Base-by-base conservation (phyloP, 2,888 invertebrate genomes). In the Lampropteryx suffumata region DNA sequence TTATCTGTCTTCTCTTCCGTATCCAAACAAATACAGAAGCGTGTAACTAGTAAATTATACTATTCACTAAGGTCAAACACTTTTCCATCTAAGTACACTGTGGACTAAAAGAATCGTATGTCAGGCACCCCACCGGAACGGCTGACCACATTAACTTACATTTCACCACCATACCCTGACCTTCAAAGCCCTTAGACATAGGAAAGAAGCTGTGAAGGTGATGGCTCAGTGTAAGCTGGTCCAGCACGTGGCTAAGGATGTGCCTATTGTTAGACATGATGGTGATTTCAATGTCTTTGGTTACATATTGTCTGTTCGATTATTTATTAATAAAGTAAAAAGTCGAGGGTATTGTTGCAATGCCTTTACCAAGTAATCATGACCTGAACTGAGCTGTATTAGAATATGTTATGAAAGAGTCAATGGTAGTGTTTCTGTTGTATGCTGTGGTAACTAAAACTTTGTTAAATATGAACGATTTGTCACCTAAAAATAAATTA, bases 81-180 rank as follows among this genome's bases (percentile, higher is more conserved):
- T 33, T 7, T 24, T 1, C 37, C 35, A 36, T 32, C 14, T 13
- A 13, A 24, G 14, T 26, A 35, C 33, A 17, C 28, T 43, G 32
- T 26, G 14, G 41, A n/a, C 36, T 68, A 67, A 71, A 74, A 72
- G 71, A 72, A 67, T 82, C 85, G 71, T 82, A 75, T 86, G 67
- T 83, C 85, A 75, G 62, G 65, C 60, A 73, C 70, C 72, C 73
- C 79, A 84, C 84, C 85, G 85, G 85, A 86, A 86, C 85, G 84
- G 61, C 36, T 69, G 76, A 77, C 76, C 75, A 69, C 74, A 76
- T 71, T 67, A 77, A 78, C 71, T 72, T 73, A 68, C 70, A 69
- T 83, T 81, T 80, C 82, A 64, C 83, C 76, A 73, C 5, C 47
- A 5, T 62, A 60, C 34, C 46, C 26, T 64, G 73, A 71, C 49